These are phyloP conservation scores for Magallana nippona DNA, from an alignment of 2,888 invertebrate genomes.

Conservation along the genomic window DNA sequence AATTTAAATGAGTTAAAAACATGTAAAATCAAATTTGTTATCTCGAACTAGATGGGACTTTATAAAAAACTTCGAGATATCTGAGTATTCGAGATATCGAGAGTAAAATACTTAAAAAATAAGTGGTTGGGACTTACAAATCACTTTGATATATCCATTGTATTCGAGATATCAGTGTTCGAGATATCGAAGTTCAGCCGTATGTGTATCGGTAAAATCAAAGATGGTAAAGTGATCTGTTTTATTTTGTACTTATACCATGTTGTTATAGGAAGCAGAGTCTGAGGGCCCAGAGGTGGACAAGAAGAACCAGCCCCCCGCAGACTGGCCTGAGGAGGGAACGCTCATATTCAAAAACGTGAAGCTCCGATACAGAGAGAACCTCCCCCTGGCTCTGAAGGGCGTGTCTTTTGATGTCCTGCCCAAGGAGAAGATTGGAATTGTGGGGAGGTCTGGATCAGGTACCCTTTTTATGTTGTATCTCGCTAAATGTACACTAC, in stretches of 20 bases:
- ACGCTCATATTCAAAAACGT: constrained; percentile 72
- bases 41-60: no score
- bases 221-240: neutral
- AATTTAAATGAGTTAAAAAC: no score
- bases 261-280: constrained; percentile 66
- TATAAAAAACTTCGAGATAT: no score
- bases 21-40: no score
- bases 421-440: constrained; percentile 84
- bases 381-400: constrained; percentile 81
- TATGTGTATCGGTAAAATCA: neutral
- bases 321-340: constrained; percentile 76
- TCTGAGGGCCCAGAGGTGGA: constrained; percentile 75
- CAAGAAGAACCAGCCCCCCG: constrained; percentile 73
- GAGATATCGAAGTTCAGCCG: no score
- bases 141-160: no score
- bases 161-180: no score
- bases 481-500: no score
- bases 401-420: constrained; percentile 82
- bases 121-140: no score
- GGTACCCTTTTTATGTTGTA: constrained; percentile 74
- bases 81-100: no score
- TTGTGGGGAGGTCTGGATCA: constrained; percentile 83
- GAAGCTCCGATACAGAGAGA: constrained; percentile 72
- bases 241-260: neutral
- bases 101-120: no score